Evolutionary conservation across 2,797 vertebrate genomes (phyloP).

Genomic region (Sorex maritimensis): DNA sequence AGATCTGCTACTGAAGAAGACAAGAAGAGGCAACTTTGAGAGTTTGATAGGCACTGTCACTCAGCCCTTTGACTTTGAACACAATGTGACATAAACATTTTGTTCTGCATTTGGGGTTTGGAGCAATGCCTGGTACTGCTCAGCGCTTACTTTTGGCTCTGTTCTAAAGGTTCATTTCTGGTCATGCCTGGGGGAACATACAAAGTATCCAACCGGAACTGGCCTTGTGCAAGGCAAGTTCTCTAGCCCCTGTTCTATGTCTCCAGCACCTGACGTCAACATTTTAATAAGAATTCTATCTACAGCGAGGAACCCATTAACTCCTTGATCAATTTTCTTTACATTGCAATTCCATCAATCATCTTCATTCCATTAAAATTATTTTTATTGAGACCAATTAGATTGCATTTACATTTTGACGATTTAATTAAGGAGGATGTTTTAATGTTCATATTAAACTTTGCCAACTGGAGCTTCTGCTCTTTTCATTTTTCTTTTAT

Average conservation of each 20-base stretch:
- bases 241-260: no score
- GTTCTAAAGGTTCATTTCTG: no score
- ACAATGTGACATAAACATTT: slow-evolving; percentile 10
- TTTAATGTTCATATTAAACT: slow-evolving; percentile 45
- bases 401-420: slow-evolving; percentile 22
- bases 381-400: slow-evolving; percentile 54
- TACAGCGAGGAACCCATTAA: background rate
- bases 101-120: background rate
- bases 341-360: background rate
- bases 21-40: background rate
- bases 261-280: background rate
- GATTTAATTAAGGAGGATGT: slow-evolving; percentile 17
- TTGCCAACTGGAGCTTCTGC: background rate
- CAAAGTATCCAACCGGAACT: no score
- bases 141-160: no score
- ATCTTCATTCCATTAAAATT: slow-evolving; percentile 34
- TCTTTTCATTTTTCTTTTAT: slow-evolving; percentile 38
- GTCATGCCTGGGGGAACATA: no score
- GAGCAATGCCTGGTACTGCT: no score
- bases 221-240: no score
- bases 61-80: background rate
- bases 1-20: background rate
- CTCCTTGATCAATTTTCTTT: slow-evolving; percentile 26
- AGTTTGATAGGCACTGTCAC: background rate
- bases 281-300: slow-evolving; percentile 5